A percentile compares a stretch with the other conserved stretches of the same genome.
phyloP scores from a whole-genome alignment of 2,113 vertebrate genomes.

The Osmerus eperlanus region DNA sequence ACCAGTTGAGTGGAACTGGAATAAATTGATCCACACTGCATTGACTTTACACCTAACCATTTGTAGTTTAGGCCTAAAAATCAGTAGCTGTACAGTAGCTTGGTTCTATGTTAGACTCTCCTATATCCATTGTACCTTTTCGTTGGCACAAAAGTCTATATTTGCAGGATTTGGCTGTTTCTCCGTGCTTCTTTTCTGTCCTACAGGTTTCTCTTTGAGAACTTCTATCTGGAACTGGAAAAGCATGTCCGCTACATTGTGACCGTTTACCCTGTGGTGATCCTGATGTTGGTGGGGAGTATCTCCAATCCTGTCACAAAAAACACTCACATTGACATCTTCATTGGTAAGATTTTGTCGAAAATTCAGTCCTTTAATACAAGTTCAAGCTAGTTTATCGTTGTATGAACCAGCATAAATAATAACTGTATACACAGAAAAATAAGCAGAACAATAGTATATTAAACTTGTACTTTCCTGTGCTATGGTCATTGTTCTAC shows the following conservation, averaged over 20 bases:
- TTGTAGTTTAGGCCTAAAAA: too few relatives aligned
- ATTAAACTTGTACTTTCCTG: neutral
- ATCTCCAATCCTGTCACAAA: constrained; percentile 22
- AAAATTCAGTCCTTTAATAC: too few relatives aligned
- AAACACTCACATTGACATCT: constrained; percentile 36
- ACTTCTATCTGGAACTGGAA: constrained; percentile 68
- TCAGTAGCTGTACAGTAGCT: too few relatives aligned
- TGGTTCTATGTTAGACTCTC: too few relatives aligned
- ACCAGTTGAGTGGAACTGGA: too few relatives aligned
- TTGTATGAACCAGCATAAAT: neutral
- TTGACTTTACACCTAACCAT: too few relatives aligned
- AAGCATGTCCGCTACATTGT: constrained; percentile 72
- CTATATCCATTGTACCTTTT: too few relatives aligned
- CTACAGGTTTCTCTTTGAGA: constrained; percentile 75
- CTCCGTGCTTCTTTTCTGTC: constrained; percentile 1
- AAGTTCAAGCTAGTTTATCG: too few relatives aligned
- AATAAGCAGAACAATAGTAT: neutral
- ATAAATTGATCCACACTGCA: too few relatives aligned
- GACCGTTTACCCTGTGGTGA: constrained; percentile 69
- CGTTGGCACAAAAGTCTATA: too few relatives aligned
- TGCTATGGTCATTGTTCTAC: neutral
- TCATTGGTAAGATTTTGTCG: constrained; percentile 55
- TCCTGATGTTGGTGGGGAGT: constrained; percentile 60
- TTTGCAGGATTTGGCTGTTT: neutral
- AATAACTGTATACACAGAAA: neutral